phyloP scores from a whole-genome alignment of 2,797 vertebrate species.

The Atherinosoma microstoma region DNA sequence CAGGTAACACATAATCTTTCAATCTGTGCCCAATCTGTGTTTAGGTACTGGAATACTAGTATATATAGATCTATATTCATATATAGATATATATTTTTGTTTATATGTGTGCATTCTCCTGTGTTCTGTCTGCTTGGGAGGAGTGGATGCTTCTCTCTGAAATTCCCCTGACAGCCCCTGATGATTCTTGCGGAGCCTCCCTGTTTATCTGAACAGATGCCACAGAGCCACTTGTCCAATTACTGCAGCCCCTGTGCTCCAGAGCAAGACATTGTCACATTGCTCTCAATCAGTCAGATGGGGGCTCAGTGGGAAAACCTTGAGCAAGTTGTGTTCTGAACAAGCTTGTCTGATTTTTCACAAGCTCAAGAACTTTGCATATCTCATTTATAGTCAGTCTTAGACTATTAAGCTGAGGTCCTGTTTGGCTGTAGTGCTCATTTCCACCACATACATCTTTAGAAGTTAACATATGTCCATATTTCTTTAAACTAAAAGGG shows the following conservation, averaged over 20 bases:
- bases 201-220: slow-evolving; percentile 83
- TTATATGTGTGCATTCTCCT: neutral
- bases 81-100: neutral
- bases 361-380: slow-evolving; percentile 33
- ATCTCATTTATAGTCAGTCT: slow-evolving; percentile 59
- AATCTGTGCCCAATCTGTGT: slow-evolving; percentile 3
- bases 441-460: slow-evolving; percentile 21
- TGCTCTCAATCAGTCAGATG: slow-evolving; percentile 60
- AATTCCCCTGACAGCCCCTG: slow-evolving; percentile 64
- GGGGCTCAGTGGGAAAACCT: slow-evolving; percentile 62
- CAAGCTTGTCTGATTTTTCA: slow-evolving; percentile 56
- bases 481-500: slow-evolving; percentile 33
- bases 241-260: slow-evolving; percentile 76
- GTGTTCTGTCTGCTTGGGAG: slow-evolving; percentile 30
- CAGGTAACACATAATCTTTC: slow-evolving; percentile 64
- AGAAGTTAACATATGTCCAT: slow-evolving; percentile 33
- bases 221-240: slow-evolving; percentile 82
- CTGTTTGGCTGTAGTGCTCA: slow-evolving; percentile 33
- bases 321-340: slow-evolving; percentile 57
- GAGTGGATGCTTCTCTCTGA: slow-evolving; percentile 45
- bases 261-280: slow-evolving; percentile 70
- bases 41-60: neutral
- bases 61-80: no score
- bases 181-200: slow-evolving; percentile 67
- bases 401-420: slow-evolving; percentile 43